phyloP scores from a whole-genome alignment of 2,888 invertebrate species.

The Polydrusus cervinus region DNA sequence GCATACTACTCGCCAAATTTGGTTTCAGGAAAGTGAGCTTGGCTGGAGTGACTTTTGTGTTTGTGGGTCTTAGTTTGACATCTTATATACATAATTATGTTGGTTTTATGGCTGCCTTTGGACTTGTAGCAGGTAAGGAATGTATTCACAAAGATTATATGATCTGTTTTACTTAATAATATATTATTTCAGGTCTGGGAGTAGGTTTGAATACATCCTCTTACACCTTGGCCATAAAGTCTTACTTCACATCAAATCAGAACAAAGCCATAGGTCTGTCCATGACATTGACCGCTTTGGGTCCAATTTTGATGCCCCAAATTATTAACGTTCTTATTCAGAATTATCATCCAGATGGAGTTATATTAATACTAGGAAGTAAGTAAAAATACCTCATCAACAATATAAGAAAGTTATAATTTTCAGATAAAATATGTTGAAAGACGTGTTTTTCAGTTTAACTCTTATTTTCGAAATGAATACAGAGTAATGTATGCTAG shows the following conservation, averaged over 20 bases:
- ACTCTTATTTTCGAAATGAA: no score
- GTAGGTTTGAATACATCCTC: constrained; percentile 76
- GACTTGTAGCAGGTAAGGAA: constrained; percentile 81
- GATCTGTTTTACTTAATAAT: no score
- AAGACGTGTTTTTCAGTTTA: no score
- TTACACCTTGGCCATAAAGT: constrained; percentile 78
- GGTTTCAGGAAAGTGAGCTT: constrained; percentile 80
- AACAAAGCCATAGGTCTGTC: constrained; percentile 77
- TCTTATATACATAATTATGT: constrained; percentile 75
- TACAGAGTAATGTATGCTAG: no score
- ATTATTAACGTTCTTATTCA: constrained; percentile 75
- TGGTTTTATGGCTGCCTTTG: constrained; percentile 78
- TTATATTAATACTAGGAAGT: constrained; percentile 77
- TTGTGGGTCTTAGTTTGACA: constrained; percentile 76
- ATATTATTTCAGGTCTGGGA: constrained; percentile 75
- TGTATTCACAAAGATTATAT: no score
- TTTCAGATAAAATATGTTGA: no score
- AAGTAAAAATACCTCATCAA: no score
- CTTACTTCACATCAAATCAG: constrained; percentile 78
- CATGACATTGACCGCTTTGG: constrained; percentile 79
- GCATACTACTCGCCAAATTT: constrained; percentile 76
- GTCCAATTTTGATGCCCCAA: constrained; percentile 79
- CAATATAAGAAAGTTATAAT: no score
- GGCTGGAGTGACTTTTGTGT: constrained; percentile 74
- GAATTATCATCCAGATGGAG: constrained; percentile 76